These are phyloP conservation scores for Ceratitis capitata DNA, from an alignment of 1,140 invertebrate species.

Conservation along the genomic window DNA sequence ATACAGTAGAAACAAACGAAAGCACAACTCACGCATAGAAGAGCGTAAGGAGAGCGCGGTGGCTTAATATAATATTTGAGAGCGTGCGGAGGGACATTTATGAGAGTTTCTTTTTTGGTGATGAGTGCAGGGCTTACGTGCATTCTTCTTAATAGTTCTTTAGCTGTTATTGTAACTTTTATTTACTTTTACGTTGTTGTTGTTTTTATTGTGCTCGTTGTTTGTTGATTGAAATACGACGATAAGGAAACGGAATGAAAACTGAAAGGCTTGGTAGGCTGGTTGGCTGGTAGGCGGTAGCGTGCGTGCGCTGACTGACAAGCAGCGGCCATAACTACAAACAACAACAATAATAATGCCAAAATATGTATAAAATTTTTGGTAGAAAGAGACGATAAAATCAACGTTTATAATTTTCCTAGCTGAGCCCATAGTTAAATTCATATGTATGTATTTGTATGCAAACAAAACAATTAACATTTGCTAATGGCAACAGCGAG, in stretches of 20 bases:
- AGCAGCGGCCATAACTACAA: neutral
- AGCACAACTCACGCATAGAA: neutral
- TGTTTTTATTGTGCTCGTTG: neutral
- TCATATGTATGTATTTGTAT: neutral
- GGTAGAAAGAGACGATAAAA: no score
- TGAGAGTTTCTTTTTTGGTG: no score
- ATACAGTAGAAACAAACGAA: no score
- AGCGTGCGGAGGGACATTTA: no score
- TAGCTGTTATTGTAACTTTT: neutral
- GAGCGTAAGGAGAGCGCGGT: neutral
- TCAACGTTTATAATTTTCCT: neutral
- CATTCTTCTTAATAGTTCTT: neutral
- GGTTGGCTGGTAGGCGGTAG: no score
- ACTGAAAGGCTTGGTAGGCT: neutral
- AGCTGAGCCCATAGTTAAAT: neutral
- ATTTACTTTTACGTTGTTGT: neutral
- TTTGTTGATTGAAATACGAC: neutral
- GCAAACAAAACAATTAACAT: neutral
- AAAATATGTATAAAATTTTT: no score
- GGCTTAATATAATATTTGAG: no score
- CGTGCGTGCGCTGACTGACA: neutral
- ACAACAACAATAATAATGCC: neutral
- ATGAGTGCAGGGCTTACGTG: neutral
- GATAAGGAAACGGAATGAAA: neutral
- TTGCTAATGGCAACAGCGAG: neutral